Conservation (phyloP, 1,140 invertebrate species). For the Aphidius gifuensis region DNA sequence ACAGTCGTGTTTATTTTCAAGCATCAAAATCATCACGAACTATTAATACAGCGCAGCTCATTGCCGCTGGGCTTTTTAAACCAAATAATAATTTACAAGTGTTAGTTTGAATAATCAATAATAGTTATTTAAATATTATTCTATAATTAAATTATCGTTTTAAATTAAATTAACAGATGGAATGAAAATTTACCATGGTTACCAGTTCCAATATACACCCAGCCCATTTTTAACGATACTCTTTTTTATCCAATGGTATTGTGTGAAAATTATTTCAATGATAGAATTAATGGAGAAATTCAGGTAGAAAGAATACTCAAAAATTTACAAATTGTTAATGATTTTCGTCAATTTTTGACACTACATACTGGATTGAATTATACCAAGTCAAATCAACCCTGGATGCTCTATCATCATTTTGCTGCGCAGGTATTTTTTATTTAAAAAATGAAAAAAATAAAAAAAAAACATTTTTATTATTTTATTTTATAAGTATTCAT, state of each 20-base stretch:
- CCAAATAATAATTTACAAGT: slow-evolving; percentile 18
- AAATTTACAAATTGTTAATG: slow-evolving; percentile 1
- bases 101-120: slow-evolving; percentile 1
- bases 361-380: slow-evolving; percentile 16
- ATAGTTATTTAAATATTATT: not conserved
- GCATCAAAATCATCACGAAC: slow-evolving; percentile 12
- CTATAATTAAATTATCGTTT: not conserved
- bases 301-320: slow-evolving; percentile 9
- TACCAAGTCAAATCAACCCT: slow-evolving; percentile 9
- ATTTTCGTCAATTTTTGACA: slow-evolving; percentile 7
- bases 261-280: slow-evolving; percentile 23
- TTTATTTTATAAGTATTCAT: too few relatives aligned
- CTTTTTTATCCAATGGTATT: slow-evolving; percentile 1
- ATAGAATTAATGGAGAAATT: not conserved
- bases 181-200: slow-evolving; percentile 22
- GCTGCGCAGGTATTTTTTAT: slow-evolving; percentile 14
- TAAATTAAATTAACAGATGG: slow-evolving; percentile 15
- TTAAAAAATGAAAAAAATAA: too few relatives aligned
- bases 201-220: slow-evolving; percentile 19
- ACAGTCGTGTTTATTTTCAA: slow-evolving; percentile 16
- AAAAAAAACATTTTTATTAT: not conserved
- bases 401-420: slow-evolving; percentile 18
- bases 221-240: not conserved
- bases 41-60: slow-evolving; percentile 19
- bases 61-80: slow-evolving; percentile 26